Base-by-base conservation (phyloP, 2,113 vertebrate genomes). In the Asarcornis scutulata region DNA sequence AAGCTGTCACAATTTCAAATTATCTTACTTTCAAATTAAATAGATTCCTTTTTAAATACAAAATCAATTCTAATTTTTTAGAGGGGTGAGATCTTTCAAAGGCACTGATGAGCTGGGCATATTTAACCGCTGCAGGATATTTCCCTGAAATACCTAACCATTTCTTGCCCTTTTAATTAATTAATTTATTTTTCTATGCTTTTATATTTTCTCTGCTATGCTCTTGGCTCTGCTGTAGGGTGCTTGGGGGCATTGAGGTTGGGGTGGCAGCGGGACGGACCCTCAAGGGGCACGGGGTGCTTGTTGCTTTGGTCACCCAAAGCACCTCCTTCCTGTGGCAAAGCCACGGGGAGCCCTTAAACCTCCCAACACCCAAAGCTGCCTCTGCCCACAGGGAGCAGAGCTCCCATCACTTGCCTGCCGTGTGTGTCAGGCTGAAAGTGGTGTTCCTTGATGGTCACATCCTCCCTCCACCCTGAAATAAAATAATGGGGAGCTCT, bases 1-100 rank as follows among this genome's bases (percentile, higher is more conserved):
- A 82, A 88, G 89, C 93, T 96, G 93, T 95, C 95, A 95, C 62
- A 89, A 95, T 94, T 97, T 97, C 91, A 91, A 96, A 96, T 95
- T 83, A 93, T 95, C 91, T 95, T 89, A 95, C 93, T 95, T 96
- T 96, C 87, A 97, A 95, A 97, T 95, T 89, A 97, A 96, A 97
- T 92, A 95, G 93, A 95, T 97, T 73, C 93, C 91, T 95, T 97
- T 97, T 95, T 95, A 97, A 97, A 97, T 95, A 97, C 91, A 97
- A 97, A 97, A 97, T 96, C 96, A 86, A 97, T 97, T 97, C 95
- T 93, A 71, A 96, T 96, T 96, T 95, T 96, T 92, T 95, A 91
- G 88, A 83, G 90, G 88, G 95, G 95, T 86, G 92, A 94, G 83
- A 93, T 94, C 95, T 97, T 96, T 96, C 92, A 96, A 92, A 95